Percentiles rank a stretch among this genome's conserved stretches.
phyloP scores from a whole-genome alignment of 2,113 vertebrate genomes.

The Hyla sarda region DNA sequence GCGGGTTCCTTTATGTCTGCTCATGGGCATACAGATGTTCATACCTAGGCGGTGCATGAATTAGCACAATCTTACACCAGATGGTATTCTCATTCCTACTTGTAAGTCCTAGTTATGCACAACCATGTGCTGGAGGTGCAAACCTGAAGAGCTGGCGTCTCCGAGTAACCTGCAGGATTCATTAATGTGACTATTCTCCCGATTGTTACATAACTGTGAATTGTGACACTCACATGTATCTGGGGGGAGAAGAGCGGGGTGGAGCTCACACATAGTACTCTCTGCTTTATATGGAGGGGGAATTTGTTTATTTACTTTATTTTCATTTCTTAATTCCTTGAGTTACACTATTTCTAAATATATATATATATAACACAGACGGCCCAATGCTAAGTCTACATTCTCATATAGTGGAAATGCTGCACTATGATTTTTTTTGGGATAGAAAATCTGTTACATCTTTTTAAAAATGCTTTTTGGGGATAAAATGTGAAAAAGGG shows the following conservation, averaged over 20 bases:
- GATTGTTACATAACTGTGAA: not conserved
- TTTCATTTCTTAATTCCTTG: not conserved
- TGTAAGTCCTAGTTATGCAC: not conserved
- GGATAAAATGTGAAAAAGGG: no score
- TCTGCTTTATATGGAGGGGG: not conserved
- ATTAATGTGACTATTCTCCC: not conserved
- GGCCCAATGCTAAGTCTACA: no score
- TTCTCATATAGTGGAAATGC: no score
- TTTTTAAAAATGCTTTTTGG: no score
- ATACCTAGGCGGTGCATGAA: not conserved
- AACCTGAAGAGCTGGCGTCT: not conserved
- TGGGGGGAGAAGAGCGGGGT: not conserved
- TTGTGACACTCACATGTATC: not conserved
- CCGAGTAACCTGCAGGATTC: not conserved
- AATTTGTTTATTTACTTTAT: not conserved
- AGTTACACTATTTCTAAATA: not conserved
- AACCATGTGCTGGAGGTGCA: not conserved
- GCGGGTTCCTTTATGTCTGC: not conserved
- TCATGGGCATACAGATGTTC: conserved; percentile 10
- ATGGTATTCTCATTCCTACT: not conserved
- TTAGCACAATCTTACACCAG: not conserved
- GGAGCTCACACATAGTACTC: not conserved
- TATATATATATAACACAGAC: no score
- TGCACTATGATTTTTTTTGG: no score
- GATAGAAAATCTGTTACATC: no score